phyloP scores from a whole-genome alignment of 2,113 vertebrate species.

The Numenius arquata region DNA sequence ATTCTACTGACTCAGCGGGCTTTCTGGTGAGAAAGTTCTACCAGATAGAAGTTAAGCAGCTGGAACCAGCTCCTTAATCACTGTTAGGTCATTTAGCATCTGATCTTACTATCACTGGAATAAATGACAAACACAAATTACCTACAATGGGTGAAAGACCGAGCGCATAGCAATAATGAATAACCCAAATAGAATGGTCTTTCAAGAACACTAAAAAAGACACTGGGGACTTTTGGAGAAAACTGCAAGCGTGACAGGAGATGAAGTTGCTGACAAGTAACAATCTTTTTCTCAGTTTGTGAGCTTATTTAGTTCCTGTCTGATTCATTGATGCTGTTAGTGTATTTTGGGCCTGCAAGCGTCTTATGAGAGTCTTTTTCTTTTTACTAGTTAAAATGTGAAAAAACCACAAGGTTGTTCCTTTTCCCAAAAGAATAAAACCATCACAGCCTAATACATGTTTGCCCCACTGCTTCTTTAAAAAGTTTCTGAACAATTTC shows the following conservation, averaged over 20 bases:
- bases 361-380: not conserved
- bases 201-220: not conserved
- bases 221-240: not conserved
- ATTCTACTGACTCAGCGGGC: slow-evolving; percentile 6
- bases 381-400: not conserved
- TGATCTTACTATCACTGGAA: not conserved
- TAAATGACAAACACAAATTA: not conserved
- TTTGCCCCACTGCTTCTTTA: not conserved
- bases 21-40: not conserved
- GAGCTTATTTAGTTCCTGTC: not conserved
- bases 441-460: not conserved
- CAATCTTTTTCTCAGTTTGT: not conserved
- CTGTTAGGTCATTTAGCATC: not conserved
- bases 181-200: not conserved
- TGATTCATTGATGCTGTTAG: not conserved
- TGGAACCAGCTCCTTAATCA: not conserved
- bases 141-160: not conserved
- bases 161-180: not conserved
- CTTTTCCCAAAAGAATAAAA: not conserved
- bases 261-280: slow-evolving; percentile 13
- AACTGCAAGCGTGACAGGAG: not conserved
- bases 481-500: not conserved
- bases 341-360: not conserved
- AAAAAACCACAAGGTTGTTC: not conserved
- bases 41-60: not conserved